Conservation (phyloP, 2,113 vertebrate genomes). For the Mugil cephalus region DNA sequence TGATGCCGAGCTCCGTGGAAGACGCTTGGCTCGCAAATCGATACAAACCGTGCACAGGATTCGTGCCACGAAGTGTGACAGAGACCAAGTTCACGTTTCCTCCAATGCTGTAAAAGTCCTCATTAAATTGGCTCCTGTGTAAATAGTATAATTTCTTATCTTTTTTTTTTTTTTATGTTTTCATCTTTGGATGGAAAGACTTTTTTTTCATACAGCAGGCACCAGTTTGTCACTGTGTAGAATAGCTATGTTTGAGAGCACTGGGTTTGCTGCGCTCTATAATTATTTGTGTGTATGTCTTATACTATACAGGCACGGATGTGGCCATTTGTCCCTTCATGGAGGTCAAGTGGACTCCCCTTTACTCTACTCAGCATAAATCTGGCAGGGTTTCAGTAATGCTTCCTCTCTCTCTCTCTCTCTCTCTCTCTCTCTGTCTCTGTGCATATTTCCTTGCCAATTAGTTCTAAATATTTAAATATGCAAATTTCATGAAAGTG, state of each 20-base stretch:
- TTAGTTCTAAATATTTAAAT: conserved; percentile 62
- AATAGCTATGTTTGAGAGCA: no score
- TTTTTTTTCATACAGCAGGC: neutral
- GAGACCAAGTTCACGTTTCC: neutral
- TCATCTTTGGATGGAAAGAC: neutral
- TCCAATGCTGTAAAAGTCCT: conserved; percentile 1
- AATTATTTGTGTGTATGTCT: conserved; percentile 34
- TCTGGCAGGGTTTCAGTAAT: conserved; percentile 56
- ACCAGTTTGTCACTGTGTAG: neutral
- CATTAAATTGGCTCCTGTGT: neutral
- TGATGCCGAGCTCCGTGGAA: conserved; percentile 9
- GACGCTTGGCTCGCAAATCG: conserved; percentile 12
- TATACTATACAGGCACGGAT: conserved; percentile 75
- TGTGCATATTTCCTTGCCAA: conserved; percentile 46
- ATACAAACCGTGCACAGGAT: neutral
- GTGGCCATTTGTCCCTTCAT: conserved; percentile 71
- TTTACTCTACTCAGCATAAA: conserved; percentile 63
- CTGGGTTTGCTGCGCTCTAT: conserved; percentile 3
- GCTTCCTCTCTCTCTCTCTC: no score
- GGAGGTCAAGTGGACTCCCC: conserved; percentile 74
- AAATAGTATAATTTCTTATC: conserved; percentile 5
- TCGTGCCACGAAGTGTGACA: neutral
- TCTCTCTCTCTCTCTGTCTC: no score
- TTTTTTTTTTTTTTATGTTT: no score
- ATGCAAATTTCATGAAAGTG: conserved; percentile 58